Conservation (phyloP, 2,888 invertebrate species). For the Drosophila infuscata region DNA sequence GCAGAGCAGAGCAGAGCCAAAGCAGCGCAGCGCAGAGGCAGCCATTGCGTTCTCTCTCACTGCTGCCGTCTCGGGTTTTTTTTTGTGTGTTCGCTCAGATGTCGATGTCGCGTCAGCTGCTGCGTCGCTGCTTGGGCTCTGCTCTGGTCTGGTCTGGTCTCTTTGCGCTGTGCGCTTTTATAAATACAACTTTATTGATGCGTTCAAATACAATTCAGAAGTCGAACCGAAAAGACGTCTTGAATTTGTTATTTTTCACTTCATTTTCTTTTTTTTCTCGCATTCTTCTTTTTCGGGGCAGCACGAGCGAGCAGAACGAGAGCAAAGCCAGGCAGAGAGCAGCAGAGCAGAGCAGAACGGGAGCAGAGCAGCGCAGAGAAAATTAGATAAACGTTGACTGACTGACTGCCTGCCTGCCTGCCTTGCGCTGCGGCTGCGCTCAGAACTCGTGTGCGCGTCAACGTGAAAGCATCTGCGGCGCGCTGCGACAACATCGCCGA, state of each 20-base stretch:
- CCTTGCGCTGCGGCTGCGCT: conserved; percentile 79
- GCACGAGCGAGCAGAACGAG: conserved; percentile 22
- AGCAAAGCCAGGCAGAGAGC: conserved; percentile 8
- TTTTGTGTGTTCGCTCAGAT: conserved; percentile 37
- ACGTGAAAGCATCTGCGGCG: conserved; percentile 76
- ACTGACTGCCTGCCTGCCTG: conserved; percentile 14
- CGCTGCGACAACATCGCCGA: conserved; percentile 41
- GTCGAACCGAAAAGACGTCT: conserved; percentile 66
- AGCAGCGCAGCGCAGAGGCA: conserved; percentile 37
- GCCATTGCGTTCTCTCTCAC: conserved; percentile 66
- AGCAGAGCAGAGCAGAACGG: conserved; percentile 31
- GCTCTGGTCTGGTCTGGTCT: conserved; percentile 40
- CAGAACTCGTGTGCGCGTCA: conserved; percentile 82
- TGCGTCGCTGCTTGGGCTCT: conserved; percentile 44
- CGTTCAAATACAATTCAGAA: conserved; percentile 71
- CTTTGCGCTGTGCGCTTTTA: conserved; percentile 69
- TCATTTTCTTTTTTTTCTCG: conserved; percentile 25
- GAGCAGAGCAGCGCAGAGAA: conserved; percentile 35
- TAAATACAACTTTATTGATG: conserved; percentile 84
- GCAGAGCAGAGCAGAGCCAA: conserved; percentile 37
- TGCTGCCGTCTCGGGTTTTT: conserved; percentile 15
- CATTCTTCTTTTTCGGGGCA: conserved; percentile 35
- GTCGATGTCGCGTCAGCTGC: conserved; percentile 55
- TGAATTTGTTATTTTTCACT: conserved; percentile 59
- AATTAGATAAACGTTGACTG: conserved; percentile 50